A percentile compares a stretch with the other conserved stretches of the same genome.
Conservation (phyloP, 2,113 vertebrate species). For the Phylloscopus trochilus region DNA sequence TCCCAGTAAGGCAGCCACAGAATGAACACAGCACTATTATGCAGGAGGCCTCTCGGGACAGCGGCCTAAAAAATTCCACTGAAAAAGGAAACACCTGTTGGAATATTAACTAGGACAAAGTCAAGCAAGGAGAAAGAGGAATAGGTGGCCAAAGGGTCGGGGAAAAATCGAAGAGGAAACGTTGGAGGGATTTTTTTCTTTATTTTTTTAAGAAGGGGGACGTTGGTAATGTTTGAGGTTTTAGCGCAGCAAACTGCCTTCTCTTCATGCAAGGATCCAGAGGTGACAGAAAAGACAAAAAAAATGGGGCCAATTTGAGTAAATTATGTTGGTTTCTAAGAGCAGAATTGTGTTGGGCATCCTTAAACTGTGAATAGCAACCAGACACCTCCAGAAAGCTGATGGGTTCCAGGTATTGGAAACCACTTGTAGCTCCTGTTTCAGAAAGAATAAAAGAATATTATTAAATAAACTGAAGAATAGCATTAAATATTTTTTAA, state of each 20-base stretch:
- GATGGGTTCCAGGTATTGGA: background rate
- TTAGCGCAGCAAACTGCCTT: background rate
- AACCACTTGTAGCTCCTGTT: background rate
- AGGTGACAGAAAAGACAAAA: background rate
- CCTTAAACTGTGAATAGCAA: background rate
- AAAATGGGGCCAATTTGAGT: background rate
- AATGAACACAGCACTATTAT: conserved; percentile 56
- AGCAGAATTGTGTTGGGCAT: background rate
- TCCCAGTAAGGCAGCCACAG: conserved; percentile 8
- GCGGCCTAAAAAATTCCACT: conserved; percentile 56
- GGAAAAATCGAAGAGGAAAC: conserved; percentile 2
- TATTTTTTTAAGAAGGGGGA: background rate
- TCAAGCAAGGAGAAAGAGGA: conserved; percentile 61
- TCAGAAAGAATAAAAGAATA: background rate
- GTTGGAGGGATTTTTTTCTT: background rate
- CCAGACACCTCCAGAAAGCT: background rate
- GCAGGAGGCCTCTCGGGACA: conserved; percentile 53
- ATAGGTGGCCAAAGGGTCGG: conserved; percentile 36
- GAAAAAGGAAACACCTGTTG: conserved; percentile 69
- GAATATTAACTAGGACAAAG: conserved; percentile 69
- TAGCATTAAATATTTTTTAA: background rate
- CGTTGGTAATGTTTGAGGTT: background rate
- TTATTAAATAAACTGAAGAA: background rate
- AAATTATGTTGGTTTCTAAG: background rate
- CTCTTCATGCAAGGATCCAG: background rate